phyloP scores from a whole-genome alignment of 2,888 invertebrate species.

The Hylaea fasciaria region DNA sequence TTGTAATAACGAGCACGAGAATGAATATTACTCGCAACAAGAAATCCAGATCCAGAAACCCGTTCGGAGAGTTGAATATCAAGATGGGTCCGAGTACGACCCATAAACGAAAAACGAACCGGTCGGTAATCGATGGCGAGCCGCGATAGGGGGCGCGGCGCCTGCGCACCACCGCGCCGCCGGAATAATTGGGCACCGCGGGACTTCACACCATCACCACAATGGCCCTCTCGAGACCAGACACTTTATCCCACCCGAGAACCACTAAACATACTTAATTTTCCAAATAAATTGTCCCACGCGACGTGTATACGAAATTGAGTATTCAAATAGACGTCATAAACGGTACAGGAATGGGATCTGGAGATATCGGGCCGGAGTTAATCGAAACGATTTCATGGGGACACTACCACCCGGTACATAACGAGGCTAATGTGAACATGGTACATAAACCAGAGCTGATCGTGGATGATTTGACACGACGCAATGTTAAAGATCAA shows the following conservation, averaged over 20 bases:
- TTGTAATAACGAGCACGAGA: conserved; percentile 42
- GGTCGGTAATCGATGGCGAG: conserved; percentile 82
- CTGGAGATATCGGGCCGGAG: conserved; percentile 56
- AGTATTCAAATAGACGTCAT: conserved; percentile 67
- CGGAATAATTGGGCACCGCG: conserved; percentile 82
- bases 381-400: conserved; percentile 60
- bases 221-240: conserved; percentile 51
- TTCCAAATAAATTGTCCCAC: conserved; percentile 63
- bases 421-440: conserved; percentile 20
- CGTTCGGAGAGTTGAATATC: conserved; percentile 52
- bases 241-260: conserved; percentile 46
- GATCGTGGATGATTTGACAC: conserved; percentile 23
- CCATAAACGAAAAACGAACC: conserved; percentile 79
- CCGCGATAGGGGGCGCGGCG: conserved; percentile 80
- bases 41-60: conserved; percentile 52
- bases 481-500: conserved; percentile 26
- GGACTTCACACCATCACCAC: conserved; percentile 79
- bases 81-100: conserved; percentile 62
- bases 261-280: conserved; percentile 50
- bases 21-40: conserved; percentile 44
- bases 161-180: conserved; percentile 77
- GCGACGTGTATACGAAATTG: conserved; percentile 59
- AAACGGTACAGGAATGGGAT: conserved; percentile 66
- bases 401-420: conserved; percentile 40
- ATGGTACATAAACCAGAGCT: conserved; percentile 18